Percentiles rank a stretch among this genome's conserved stretches.
Evolutionary conservation across 2,113 vertebrate genomes (phyloP).

Genomic region (Geococcyx californianus): DNA sequence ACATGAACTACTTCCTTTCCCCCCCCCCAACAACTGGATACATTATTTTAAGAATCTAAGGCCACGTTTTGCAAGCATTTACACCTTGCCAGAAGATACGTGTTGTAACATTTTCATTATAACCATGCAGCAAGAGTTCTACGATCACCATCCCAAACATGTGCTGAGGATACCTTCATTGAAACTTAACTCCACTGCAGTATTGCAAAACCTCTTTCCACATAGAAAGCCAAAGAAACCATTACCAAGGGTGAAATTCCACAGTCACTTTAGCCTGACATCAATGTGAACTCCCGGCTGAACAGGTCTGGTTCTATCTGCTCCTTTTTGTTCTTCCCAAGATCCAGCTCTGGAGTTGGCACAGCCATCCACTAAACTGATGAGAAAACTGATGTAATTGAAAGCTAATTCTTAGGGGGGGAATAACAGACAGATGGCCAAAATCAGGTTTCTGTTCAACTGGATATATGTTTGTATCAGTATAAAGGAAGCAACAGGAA

Average conservation of each 20-base stretch:
- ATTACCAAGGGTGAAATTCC: neutral
- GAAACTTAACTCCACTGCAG: neutral
- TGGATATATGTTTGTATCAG: neutral
- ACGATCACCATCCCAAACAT: neutral
- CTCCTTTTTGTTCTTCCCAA: neutral
- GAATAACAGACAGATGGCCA: neutral
- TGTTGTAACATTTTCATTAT: neutral
- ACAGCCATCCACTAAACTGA: neutral
- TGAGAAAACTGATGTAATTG: neutral
- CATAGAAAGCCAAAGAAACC: neutral
- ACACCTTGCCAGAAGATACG: neutral
- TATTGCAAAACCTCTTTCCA: neutral
- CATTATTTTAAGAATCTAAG: neutral
- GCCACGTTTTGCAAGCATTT: neutral
- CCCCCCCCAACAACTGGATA: neutral
- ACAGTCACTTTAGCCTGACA: neutral
- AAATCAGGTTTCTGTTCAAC: neutral
- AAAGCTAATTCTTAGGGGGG: neutral
- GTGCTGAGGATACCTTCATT: neutral
- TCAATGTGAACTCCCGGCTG: neutral
- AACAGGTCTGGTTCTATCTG: neutral
- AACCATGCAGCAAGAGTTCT: neutral
- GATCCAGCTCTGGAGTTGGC: neutral
- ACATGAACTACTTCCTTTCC: rapidly evolving
- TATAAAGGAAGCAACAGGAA: neutral